Evolutionary conservation across 2,888 invertebrate genomes (phyloP), one percentile per base, ranked within the genome.

Genomic region (Eupithecia exiguata): DNA sequence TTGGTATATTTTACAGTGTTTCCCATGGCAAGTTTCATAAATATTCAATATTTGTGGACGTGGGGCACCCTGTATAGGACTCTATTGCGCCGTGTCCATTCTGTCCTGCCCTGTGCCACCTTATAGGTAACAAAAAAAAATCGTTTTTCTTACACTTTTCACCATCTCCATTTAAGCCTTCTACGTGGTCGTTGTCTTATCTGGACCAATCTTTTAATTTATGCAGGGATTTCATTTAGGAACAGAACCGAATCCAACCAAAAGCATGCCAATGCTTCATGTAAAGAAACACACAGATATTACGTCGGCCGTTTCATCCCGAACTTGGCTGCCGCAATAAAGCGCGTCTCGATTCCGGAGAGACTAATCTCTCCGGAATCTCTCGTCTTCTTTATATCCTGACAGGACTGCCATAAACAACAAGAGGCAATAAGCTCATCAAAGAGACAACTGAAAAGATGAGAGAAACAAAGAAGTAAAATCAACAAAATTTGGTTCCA

Each of bases 401-500:
- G 58, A 58, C 58, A 14, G 58, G 5, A 14, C 58, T 58, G 25
- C 58, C 25, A 58, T 25, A 58, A 58, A 25, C 58, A 25, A 53
- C 21, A 49, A 53, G 49, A n/a, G 49, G 18, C 46, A 46, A 46
- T n/a, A 25, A 58, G 14, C 58, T 58, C n/a, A 9, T 49, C 58
- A 12, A 58, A 58, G 25, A 58, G 21, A 21, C 58, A 58, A 53
- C 21, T 21, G 12, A 25, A 25, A 58, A 49, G 62, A 74, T 1
- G 5, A 0, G 35, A 53, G 25, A 63, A 21, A 63, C 10, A 65
- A 40, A 69, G 25, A 61, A 80, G 76, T 76, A 83, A 85, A 85
- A 86, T 83, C 82, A 79, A 81, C 80, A 83, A 83, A 35, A 84
- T 92, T 92, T 93, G 79, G 88, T 94, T 92, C 74, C 94, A 94